Evolutionary conservation across 2,797 vertebrate genomes (phyloP), one percentile per base, ranked within the genome.

Genomic region (Rhodeus uyekii): DNA sequence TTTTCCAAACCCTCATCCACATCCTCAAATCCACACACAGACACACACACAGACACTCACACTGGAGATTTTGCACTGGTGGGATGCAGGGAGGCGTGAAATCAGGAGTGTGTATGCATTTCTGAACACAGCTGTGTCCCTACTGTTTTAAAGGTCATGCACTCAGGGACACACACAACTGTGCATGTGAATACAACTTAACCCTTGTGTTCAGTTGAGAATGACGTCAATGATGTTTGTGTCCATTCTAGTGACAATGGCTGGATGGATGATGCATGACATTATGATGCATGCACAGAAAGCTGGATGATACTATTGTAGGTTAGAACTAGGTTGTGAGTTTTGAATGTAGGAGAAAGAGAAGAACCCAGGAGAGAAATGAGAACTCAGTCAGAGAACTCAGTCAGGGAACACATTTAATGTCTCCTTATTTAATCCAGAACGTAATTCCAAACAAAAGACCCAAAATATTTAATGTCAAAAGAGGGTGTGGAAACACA

Each of bases 51-150:
- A n/a, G n/a, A n/a, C n/a, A n/a, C n/a, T n/a, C n/a, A n/a, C 46
- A 24, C 65, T 46, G 71, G 75, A 71, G 34, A 34, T 55, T 75
- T 75, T 75, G 60, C 71, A 81, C 80, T 76, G 80, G 63, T 76
- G 63, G 46, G 80, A 76, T 36, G 63, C 80, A 76, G 63, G 27
- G 63, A 82, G 38, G 80, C 48, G 80, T 76, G 73, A 82, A 82
- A 82, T 76, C 80, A 82, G 73, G 48, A 60, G 80, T 65, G 80
- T 82, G 80, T 82, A 76, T 82, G 80, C 72, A 84, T 84, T 68
- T 84, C 71, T 84, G 77, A 79, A 80, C 74, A 69, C 73, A 76
- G 78, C 64, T 42, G 13, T n/a, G 38, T 76, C 80, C 80, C 80
- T 60, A 50, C 73, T 82, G 80, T 60, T 82, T 82, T 82, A 82